A percentile compares a stretch with the other conserved stretches of the same genome.
Conservation (phyloP, 2,888 invertebrate species). For the Agriopis leucophaearia region DNA sequence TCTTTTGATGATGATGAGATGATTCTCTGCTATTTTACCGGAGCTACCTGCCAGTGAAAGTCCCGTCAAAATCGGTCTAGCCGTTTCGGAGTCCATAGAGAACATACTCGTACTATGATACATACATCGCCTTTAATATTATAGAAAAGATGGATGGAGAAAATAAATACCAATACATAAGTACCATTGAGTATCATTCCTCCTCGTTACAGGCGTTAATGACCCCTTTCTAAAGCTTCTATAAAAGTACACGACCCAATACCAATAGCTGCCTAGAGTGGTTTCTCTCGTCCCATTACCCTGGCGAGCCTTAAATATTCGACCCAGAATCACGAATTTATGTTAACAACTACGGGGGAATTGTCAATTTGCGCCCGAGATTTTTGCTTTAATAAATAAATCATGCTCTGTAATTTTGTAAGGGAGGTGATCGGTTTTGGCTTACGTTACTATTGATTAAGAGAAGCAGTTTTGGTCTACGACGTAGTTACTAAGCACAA, state of each 20-base stretch:
- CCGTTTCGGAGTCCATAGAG: too few relatives aligned
- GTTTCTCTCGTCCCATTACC: conserved; percentile 33
- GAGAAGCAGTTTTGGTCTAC: conserved; percentile 4
- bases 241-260: neutral
- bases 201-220: conserved; percentile 33
- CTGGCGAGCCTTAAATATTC: conserved; percentile 22
- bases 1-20: too few relatives aligned
- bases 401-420: conserved; percentile 8
- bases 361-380: conserved; percentile 29
- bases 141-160: too few relatives aligned
- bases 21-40: too few relatives aligned
- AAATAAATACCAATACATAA: neutral
- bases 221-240: conserved; percentile 4
- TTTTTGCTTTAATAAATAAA: conserved; percentile 26
- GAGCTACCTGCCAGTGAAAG: too few relatives aligned
- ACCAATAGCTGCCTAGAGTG: conserved; percentile 13
- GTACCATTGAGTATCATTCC: conserved; percentile 13
- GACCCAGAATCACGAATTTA: conserved; percentile 25
- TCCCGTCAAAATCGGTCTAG: too few relatives aligned
- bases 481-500: neutral
- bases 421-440: neutral
- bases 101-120: too few relatives aligned
- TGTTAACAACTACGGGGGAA: conserved; percentile 32
- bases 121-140: too few relatives aligned
- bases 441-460: neutral